phyloP scores from a whole-genome alignment of 2,113 vertebrate genomes.

The Cynoglossus semilaevis region DNA sequence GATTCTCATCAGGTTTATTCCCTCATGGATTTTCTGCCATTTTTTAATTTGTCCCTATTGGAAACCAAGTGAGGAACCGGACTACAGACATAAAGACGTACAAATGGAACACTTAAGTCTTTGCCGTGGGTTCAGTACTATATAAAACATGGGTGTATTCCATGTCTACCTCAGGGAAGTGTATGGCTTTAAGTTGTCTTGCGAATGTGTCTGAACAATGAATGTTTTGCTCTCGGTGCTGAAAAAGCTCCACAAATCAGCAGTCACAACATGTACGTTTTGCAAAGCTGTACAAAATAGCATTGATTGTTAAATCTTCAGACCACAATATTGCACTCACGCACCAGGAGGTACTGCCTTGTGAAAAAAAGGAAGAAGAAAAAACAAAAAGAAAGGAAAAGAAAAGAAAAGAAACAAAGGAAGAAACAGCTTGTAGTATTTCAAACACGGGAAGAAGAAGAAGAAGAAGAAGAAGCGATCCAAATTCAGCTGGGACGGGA shows the following conservation, averaged over 20 bases:
- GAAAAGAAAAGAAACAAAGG: conserved; percentile 18
- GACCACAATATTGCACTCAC: conserved; percentile 73
- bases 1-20: conserved; percentile 54
- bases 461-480: conserved; percentile 40
- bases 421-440: conserved; percentile 56
- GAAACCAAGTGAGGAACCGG: conserved; percentile 48
- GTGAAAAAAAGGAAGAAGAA: conserved; percentile 51
- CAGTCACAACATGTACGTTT: conserved; percentile 75
- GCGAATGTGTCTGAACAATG: conserved; percentile 64
- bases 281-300: conserved; percentile 77
- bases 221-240: conserved; percentile 70
- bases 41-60: conserved; percentile 65
- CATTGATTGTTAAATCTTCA: conserved; percentile 77
- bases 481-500: conserved; percentile 59
- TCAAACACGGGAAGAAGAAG: conserved; percentile 57
- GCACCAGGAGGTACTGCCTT: conserved; percentile 67
- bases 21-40: conserved; percentile 33
- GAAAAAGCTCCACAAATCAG: conserved; percentile 74
- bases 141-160: conserved; percentile 24
- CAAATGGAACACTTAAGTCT: conserved; percentile 35
- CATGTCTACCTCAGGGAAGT: conserved; percentile 69
- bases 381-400: conserved; percentile 26
- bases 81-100: conserved; percentile 41
- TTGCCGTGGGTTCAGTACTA: conserved; percentile 23
- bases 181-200: conserved; percentile 78